phyloP scores from a whole-genome alignment of 2,888 invertebrate genomes.

The Glomeris marginata region DNA sequence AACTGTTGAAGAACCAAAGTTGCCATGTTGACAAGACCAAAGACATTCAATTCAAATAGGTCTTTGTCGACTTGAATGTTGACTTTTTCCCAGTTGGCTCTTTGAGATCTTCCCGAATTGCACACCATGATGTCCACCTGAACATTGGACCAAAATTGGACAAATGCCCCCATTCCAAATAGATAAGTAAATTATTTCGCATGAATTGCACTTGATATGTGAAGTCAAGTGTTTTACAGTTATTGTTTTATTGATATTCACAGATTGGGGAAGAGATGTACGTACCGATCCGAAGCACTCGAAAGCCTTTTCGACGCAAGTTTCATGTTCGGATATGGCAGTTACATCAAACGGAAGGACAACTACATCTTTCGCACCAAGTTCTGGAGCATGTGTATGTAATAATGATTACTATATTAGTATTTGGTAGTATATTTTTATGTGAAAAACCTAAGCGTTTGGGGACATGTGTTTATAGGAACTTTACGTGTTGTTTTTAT shows the following conservation, averaged over 20 bases:
- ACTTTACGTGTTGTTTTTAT: too few species aligned
- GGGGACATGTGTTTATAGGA: too few species aligned
- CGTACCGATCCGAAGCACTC: slow-evolving; percentile 5
- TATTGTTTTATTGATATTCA: too few species aligned
- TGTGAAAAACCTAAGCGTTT: too few species aligned
- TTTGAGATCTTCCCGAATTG: slow-evolving; percentile 66
- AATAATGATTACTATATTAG: neutral
- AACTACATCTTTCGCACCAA: neutral
- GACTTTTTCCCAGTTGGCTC: slow-evolving; percentile 54
- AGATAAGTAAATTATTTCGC: too few species aligned
- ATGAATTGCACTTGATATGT: too few species aligned
- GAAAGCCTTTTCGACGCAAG: neutral
- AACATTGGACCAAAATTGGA: slow-evolving; percentile 18
- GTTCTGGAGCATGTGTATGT: neutral
- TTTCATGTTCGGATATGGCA: neutral
- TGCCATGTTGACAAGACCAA: slow-evolving; percentile 51
- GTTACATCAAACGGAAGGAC: slow-evolving; percentile 8
- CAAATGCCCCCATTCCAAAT: too few species aligned
- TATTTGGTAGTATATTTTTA: too few species aligned
- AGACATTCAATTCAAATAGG: slow-evolving; percentile 61
- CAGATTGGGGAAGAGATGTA: too few species aligned
- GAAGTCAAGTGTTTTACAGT: too few species aligned
- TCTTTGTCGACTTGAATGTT: slow-evolving; percentile 53
- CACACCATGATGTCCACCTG: slow-evolving; percentile 59
- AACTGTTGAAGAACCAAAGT: slow-evolving; percentile 50